Percentiles rank a stretch among this genome's conserved stretches.
phyloP scores from a whole-genome alignment of 2,888 invertebrate genomes.

The Drosophila mimetica region DNA sequence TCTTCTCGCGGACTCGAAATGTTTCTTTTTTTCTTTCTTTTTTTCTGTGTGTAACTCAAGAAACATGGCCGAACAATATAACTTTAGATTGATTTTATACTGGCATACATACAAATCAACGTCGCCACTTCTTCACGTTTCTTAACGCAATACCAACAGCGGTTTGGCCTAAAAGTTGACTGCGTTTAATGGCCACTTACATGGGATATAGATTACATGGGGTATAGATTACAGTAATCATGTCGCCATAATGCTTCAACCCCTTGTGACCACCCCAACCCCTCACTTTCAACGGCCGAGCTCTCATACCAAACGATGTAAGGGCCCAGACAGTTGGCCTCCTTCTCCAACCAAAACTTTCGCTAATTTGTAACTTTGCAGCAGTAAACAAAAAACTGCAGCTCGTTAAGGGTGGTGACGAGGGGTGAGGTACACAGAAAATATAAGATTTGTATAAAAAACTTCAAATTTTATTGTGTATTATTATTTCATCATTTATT shows the following conservation, averaged over 20 bases:
- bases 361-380: slow-evolving; percentile 51
- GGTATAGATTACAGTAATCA: slow-evolving; percentile 45
- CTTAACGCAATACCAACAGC: neutral
- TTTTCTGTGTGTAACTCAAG: no score
- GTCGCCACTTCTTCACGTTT: neutral
- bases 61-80: no score
- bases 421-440: neutral
- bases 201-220: slow-evolving; percentile 42
- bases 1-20: no score
- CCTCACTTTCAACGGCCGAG: neutral
- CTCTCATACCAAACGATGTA: slow-evolving; percentile 7
- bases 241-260: slow-evolving; percentile 19
- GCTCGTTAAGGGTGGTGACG: neutral
- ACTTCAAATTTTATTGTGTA: no score
- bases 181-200: slow-evolving; percentile 42
- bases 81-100: no score
- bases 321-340: slow-evolving; percentile 34
- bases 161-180: slow-evolving; percentile 2
- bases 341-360: slow-evolving; percentile 43
- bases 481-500: no score
- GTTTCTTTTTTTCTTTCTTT: no score
- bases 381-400: slow-evolving; percentile 22
- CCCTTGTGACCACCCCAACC: slow-evolving; percentile 8
- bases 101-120: neutral
- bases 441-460: neutral